Evolutionary conservation across 2,797 vertebrate genomes (phyloP).

Genomic region (Premnoplex brunnescens): DNA sequence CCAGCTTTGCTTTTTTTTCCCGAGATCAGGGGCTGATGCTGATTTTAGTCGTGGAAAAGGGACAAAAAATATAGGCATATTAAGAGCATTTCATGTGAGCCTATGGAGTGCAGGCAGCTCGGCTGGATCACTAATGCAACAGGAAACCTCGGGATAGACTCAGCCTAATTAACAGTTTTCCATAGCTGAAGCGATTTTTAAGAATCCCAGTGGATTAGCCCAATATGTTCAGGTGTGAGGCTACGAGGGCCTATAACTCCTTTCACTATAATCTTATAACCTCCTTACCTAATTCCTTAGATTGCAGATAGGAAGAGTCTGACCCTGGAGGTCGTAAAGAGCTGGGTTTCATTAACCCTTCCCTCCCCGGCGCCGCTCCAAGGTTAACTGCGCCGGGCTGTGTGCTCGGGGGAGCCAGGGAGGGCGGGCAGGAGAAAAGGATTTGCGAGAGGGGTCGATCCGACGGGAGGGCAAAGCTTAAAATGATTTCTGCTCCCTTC

Average conservation of each 20-base stretch:
- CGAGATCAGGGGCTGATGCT: background rate
- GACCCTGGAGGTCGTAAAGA: conserved; percentile 83
- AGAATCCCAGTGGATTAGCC: conserved; percentile 66
- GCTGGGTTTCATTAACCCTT: conserved; percentile 89
- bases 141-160: conserved; percentile 64
- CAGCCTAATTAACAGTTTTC: conserved; percentile 68
- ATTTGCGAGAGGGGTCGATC: background rate
- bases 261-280: conserved; percentile 79
- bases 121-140: conserved; percentile 54
- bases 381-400: conserved; percentile 86
- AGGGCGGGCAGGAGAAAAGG: background rate
- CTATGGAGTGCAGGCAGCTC: conserved; percentile 15
- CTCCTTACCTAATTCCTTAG: conserved; percentile 80
- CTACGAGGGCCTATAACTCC: conserved; percentile 42
- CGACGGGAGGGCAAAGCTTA: background rate
- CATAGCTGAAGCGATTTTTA: conserved; percentile 62
- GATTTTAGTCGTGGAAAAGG: background rate
- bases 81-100: conserved; percentile 9
- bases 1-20: background rate
- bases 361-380: conserved; percentile 76
- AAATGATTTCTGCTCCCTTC: background rate
- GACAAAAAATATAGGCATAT: background rate
- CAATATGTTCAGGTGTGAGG: conserved; percentile 73
- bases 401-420: background rate
- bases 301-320: conserved; percentile 76